These are phyloP conservation scores for Phoxinus dragarum DNA, from an alignment of 2,797 vertebrate genomes.

Conservation along the genomic window DNA sequence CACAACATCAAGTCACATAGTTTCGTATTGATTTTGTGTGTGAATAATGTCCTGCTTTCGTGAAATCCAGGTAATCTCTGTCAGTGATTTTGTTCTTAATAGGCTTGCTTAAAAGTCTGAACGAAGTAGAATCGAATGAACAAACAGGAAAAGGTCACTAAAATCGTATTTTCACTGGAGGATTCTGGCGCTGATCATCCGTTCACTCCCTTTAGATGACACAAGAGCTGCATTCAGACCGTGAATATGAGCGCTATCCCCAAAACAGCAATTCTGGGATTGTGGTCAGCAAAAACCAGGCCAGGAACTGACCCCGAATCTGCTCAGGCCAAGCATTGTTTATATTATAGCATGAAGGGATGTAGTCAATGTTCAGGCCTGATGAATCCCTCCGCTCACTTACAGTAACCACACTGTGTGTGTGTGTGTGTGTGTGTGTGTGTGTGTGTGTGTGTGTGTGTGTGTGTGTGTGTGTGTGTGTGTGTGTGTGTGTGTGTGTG, in stretches of 20 bases:
- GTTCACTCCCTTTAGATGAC: constrained; percentile 17
- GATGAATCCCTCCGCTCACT: constrained; percentile 3
- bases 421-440: not conserved
- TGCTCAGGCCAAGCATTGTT: constrained; percentile 8
- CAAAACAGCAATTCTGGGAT: constrained; percentile 12
- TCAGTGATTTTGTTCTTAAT: not conserved
- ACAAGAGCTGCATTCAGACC: constrained; percentile 22
- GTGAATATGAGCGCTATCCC: constrained; percentile 4
- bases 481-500: not conserved
- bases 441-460: not conserved
- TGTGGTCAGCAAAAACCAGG: constrained; percentile 30
- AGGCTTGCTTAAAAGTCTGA: not conserved
- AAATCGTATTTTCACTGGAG: not conserved
- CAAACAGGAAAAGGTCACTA: not conserved
- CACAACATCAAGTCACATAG: not conserved
- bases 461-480: not conserved
- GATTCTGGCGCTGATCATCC: not conserved
- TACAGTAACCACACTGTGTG: constrained; percentile 7
- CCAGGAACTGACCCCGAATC: constrained; percentile 22
- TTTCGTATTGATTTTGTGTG: not conserved
- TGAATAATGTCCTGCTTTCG: not conserved
- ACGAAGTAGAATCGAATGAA: not conserved
- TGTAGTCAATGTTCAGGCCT: constrained; percentile 11
- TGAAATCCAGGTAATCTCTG: constrained; percentile 1
- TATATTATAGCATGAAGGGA: constrained; percentile 26